Base-by-base conservation (phyloP, 2,888 invertebrate species). In the Laspeyria flexula region DNA sequence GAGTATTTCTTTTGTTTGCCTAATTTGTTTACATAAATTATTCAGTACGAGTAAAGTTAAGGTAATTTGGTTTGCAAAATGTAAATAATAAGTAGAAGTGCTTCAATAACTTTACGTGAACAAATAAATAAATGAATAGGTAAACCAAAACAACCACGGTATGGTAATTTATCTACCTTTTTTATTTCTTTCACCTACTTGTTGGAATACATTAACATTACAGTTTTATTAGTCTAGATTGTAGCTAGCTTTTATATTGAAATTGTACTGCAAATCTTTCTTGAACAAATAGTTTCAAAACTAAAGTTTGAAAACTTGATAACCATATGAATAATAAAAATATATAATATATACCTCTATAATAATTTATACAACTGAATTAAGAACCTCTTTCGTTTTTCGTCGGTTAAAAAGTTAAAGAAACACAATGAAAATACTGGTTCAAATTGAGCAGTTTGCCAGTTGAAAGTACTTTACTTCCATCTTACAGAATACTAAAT, bases 91-190 rank as follows among this genome's bases (percentile, higher is more conserved):
- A 16, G 1, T 18, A 18, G 10, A 29, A 35, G 23, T 18, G 18
- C 18, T n/a, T 35, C 18, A 18, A 37, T 43, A 27, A 43, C 18
- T 37, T 43, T 37, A 16, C 10, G 27, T 35, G 27, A 34, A 43
- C 43, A 43, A 43, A 34, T 34, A 43, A 37, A 43, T 35, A 35
- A 43, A 43, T 43, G 43, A n/a, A 33, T 7, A 43, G 15, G 25
- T 43, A 21, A 43, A 16, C 27, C 4, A 16, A 15, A 5, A n/a
- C 9, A 25, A 35, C 35, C 35, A 10, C 16, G 16, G 18, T 18
- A 43, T 27, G 29, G 27, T 35, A 37, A 18, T 43, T 35, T 35
- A 7, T 0, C 3, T 34, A 6, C 3, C 10, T 35, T 25, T 43
- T 43, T 43, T 16, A 25, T 25, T 21, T 11, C 25, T 21, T 34